These are phyloP conservation scores for Trichogramma dendrolimi DNA, from an alignment of 2,888 invertebrate genomes.

Conservation along the genomic window DNA sequence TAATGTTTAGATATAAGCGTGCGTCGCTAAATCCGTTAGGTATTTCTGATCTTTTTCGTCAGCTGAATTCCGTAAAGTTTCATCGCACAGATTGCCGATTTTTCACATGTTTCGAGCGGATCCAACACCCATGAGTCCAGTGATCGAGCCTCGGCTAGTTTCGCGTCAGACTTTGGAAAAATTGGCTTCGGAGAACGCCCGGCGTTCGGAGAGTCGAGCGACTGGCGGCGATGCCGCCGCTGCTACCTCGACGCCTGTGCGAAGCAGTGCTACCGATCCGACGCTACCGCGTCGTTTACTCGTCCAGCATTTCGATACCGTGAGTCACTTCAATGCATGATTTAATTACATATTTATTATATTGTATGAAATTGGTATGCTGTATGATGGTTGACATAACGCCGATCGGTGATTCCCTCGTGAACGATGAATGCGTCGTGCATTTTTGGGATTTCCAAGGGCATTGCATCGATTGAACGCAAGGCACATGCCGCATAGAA, in stretches of 20 bases:
- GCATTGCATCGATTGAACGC: constrained; percentile 64
- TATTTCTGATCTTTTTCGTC: no score
- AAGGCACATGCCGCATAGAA: constrained; percentile 78
- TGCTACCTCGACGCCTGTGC: constrained; percentile 31
- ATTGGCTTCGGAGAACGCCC: no score
- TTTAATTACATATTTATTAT: constrained; percentile 5
- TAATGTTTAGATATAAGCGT: no score
- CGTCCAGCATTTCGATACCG: constrained; percentile 33
- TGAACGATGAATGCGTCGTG: constrained; percentile 48
- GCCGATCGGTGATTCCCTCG: background rate
- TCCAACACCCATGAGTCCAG: background rate
- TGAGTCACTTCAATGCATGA: constrained; percentile 30
- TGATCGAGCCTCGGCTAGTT: background rate
- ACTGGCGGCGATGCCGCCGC: background rate
- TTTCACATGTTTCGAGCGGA: background rate
- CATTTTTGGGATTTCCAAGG: constrained; percentile 82
- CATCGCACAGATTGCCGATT: background rate
- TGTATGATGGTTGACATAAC: constrained; percentile 20
- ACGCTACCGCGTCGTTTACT: constrained; percentile 34
- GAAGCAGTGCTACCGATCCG: constrained; percentile 26
- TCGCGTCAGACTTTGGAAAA: no score
- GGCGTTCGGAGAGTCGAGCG: no score
- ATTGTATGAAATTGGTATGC: background rate
- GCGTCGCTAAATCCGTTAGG: no score
- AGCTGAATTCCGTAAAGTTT: background rate